Conservation (phyloP, 2,888 invertebrate species). For the Cryptosula pallasiana region DNA sequence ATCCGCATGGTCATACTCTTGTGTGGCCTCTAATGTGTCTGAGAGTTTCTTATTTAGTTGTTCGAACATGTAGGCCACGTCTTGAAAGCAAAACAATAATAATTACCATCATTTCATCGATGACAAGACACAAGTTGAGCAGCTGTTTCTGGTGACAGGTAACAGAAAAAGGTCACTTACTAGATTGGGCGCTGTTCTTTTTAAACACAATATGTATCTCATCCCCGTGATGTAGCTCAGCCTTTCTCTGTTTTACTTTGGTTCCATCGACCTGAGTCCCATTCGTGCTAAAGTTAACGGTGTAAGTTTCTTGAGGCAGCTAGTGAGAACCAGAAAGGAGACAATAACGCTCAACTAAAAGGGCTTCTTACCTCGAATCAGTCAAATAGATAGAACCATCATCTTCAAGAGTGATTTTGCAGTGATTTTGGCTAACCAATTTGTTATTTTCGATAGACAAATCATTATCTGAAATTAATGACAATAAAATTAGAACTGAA, state of each 20-base stretch:
- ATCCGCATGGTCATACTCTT: conserved; percentile 28
- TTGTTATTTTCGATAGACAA: conserved; percentile 38
- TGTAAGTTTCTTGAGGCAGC: too few species aligned
- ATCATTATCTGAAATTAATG: conserved; percentile 39
- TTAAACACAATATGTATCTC: conserved; percentile 46
- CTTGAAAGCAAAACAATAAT: conserved; percentile 32
- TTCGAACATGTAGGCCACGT: conserved; percentile 44
- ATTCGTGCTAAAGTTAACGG: conserved; percentile 38
- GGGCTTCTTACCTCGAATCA: conserved; percentile 39
- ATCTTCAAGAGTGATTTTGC: background rate
- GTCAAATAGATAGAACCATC: conserved; percentile 33
- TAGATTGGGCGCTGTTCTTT: conserved; percentile 37
- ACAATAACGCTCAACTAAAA: too few species aligned
- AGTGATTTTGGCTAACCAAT: conserved; percentile 40
- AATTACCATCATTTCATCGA: too few species aligned
- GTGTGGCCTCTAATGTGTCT: conserved; percentile 30
- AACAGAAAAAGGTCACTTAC: conserved; percentile 32
- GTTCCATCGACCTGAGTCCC: conserved; percentile 36
- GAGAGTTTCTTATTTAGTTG: conserved; percentile 33
- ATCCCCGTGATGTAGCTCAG: conserved; percentile 43
- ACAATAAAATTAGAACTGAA: too few species aligned
- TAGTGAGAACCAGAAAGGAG: too few species aligned
- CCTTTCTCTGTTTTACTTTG: conserved; percentile 29
- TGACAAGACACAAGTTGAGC: too few species aligned
- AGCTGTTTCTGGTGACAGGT: background rate